Percentiles rank a stretch among this genome's conserved stretches.
Conservation (phyloP, 2,888 invertebrate genomes). For the Petrolisthes manimaculis region DNA sequence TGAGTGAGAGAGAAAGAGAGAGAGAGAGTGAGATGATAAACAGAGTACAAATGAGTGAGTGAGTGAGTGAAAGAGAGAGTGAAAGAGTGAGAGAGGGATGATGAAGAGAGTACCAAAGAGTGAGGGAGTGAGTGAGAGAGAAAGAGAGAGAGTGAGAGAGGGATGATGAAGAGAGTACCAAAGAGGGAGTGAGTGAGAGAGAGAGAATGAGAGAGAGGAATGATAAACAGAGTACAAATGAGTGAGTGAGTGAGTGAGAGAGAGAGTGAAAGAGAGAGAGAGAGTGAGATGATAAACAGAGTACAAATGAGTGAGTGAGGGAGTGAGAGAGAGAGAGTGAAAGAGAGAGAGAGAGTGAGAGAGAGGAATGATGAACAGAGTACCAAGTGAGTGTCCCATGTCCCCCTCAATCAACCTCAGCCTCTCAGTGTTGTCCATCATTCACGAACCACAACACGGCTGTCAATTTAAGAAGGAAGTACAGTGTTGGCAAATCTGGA, state of each 20-base stretch:
- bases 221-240: neutral
- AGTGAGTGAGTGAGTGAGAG: neutral
- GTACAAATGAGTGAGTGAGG: neutral
- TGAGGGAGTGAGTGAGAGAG: neutral
- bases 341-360: constrained; percentile 1
- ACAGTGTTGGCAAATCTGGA: no score
- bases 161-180: neutral
- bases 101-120: neutral
- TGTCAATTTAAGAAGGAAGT: no score
- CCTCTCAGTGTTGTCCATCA: neutral
- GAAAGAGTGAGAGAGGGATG: constrained; percentile 9
- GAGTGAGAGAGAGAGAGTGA: neutral
- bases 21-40: neutral
- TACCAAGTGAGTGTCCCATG: neutral
- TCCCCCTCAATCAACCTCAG: neutral
- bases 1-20: neutral
- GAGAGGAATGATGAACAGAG: neutral
- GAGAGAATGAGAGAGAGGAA: neutral
- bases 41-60: neutral
- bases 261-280: neutral
- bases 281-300: neutral
- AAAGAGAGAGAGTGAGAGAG: neutral
- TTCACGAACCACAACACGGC: neutral
- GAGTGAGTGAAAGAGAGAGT: constrained; percentile 11
- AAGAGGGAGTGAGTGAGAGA: neutral